Percentiles rank a stretch among this genome's conserved stretches.
Evolutionary conservation across 2,797 vertebrate species (phyloP).

Genomic region (Trachops cirrhosus): DNA sequence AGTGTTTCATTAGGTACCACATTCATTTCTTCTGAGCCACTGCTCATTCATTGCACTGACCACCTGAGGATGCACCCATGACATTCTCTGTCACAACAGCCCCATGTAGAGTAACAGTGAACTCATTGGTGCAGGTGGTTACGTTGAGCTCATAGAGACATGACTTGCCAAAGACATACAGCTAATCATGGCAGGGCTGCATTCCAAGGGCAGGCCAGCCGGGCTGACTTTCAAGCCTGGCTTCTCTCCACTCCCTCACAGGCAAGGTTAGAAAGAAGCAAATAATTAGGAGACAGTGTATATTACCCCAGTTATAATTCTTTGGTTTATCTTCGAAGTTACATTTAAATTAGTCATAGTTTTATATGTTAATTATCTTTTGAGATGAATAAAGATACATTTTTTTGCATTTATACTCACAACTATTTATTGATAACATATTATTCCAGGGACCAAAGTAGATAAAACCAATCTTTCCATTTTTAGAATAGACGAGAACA

Average conservation of each 20-base stretch:
- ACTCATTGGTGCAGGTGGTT: neutral
- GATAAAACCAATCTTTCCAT: neutral
- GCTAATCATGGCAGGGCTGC: neutral
- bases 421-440: neutral
- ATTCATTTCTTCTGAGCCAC: neutral
- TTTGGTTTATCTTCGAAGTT: neutral
- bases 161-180: neutral
- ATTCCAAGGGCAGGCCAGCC: neutral
- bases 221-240: neutral
- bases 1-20: neutral
- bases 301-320: neutral
- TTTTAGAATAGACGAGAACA: neutral
- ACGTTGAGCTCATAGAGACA: neutral
- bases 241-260: neutral
- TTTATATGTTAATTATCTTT: conserved; percentile 14
- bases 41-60: neutral
- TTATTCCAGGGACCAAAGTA: neutral
- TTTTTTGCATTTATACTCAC: neutral
- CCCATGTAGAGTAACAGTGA: neutral
- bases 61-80: neutral
- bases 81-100: neutral
- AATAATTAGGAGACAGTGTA: neutral
- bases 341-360: neutral
- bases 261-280: neutral
- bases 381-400: neutral